Percentiles rank a stretch among this genome's conserved stretches.
Evolutionary conservation across 2,113 vertebrate genomes (phyloP).

Genomic region (Nannospalax galili): DNA sequence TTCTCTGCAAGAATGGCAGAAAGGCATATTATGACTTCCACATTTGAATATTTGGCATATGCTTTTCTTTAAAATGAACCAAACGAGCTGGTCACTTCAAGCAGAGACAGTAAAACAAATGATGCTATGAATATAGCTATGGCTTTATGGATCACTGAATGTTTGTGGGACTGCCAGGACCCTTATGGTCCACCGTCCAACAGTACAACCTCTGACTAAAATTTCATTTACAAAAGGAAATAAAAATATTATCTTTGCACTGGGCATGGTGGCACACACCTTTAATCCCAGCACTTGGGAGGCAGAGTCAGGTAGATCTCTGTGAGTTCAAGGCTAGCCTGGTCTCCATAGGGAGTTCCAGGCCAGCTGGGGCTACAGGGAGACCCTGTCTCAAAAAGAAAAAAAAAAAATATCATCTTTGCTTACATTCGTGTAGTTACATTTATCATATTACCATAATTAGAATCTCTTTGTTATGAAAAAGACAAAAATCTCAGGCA

Average conservation of each 20-base stretch:
- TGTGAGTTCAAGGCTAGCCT: too few relatives aligned
- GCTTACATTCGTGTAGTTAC: neutral
- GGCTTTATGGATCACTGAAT: neutral
- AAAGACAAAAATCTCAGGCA: neutral
- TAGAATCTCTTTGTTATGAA: neutral
- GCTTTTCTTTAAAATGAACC: neutral
- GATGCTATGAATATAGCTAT: neutral
- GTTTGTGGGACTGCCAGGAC: neutral
- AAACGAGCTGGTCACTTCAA: neutral
- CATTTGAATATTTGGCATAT: neutral
- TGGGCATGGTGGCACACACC: too few relatives aligned
- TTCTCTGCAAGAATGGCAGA: neutral
- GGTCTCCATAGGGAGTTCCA: too few relatives aligned
- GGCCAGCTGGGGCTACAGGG: too few relatives aligned
- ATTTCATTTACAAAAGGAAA: neutral
- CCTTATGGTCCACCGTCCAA: neutral
- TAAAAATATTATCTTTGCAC: neutral
- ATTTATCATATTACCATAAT: neutral
- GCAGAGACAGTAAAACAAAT: neutral
- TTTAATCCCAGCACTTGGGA: too few relatives aligned
- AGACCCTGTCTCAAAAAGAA: too few relatives aligned
- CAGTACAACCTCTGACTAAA: neutral
- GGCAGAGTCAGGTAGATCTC: too few relatives aligned
- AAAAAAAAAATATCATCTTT: too few relatives aligned
- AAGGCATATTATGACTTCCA: neutral